These are phyloP conservation scores for Peribatodes rhomboidaria DNA, from an alignment of 2,888 invertebrate genomes.

Conservation along the genomic window DNA sequence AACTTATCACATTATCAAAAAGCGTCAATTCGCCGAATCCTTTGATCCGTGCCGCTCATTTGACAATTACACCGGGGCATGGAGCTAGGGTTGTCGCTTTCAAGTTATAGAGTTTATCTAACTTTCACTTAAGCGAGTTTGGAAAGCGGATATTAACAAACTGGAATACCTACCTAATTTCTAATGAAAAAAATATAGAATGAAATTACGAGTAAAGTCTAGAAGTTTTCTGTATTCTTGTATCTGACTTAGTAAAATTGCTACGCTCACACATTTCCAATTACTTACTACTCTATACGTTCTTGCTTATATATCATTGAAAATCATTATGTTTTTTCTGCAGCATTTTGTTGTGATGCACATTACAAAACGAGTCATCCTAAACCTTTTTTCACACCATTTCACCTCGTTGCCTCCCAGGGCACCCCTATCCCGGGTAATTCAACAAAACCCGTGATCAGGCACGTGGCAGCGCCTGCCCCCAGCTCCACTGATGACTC, in stretches of 20 bases:
- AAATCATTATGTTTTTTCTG: too few species aligned
- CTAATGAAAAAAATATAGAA: too few species aligned
- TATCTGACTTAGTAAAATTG: too few species aligned
- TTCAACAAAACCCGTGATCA: constrained; percentile 67
- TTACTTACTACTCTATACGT: too few species aligned
- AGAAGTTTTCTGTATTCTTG: too few species aligned
- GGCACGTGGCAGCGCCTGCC: constrained; percentile 59
- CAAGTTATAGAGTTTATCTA: not conserved
- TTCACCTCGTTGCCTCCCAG: not conserved
- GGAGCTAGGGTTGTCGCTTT: constrained; percentile 23
- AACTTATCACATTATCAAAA: constrained; percentile 85
- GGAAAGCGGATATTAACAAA: not conserved
- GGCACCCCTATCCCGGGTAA: constrained; percentile 6
- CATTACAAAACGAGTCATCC: not conserved
- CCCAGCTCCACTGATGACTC: constrained; percentile 35
- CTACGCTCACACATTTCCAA: too few species aligned
- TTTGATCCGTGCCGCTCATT: constrained; percentile 83
- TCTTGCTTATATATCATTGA: too few species aligned
- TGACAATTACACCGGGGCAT: constrained; percentile 73
- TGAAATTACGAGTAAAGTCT: too few species aligned
- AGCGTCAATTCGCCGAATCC: constrained; percentile 80
- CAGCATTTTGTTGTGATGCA: too few species aligned
- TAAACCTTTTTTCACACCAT: not conserved
- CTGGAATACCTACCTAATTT: too few species aligned
- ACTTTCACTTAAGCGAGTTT: not conserved